Evolutionary conservation across 2,797 vertebrate species (phyloP).

Genomic region (Smutsia temminckii): DNA sequence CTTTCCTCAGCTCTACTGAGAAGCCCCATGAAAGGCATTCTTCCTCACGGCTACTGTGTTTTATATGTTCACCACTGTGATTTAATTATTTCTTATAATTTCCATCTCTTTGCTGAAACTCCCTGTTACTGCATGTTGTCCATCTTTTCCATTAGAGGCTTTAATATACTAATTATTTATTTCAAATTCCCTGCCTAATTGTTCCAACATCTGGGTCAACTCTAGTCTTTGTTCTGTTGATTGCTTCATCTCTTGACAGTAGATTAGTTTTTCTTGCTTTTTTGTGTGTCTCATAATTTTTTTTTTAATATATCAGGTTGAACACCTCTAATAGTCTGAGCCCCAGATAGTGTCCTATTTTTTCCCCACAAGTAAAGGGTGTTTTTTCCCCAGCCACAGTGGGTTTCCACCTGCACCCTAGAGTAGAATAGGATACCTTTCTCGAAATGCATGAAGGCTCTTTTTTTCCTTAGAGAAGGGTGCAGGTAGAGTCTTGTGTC

Average conservation of each 20-base stretch:
- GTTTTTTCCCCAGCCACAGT: background rate
- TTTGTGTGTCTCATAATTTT: background rate
- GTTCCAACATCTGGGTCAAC: background rate
- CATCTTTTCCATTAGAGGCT: background rate
- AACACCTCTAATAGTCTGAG: background rate
- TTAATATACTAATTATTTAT: background rate
- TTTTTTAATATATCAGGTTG: background rate
- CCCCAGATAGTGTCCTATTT: background rate
- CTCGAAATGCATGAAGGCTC: background rate
- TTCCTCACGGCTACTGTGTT: background rate
- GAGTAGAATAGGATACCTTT: background rate
- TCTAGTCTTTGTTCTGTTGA: background rate
- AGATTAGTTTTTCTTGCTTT: background rate
- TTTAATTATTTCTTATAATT: background rate
- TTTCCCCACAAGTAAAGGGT: background rate
- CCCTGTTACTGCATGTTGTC: background rate
- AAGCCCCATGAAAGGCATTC: background rate
- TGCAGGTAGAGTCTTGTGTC: background rate
- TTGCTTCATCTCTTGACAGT: background rate
- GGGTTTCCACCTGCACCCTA: background rate
- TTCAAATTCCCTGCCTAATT: background rate
- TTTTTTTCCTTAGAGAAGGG: background rate
- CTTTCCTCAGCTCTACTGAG: background rate
- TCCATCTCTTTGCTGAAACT: constrained; percentile 29
- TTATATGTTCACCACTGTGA: background rate